These are phyloP conservation scores for Arenaria interpres DNA, from an alignment of 2,113 vertebrate genomes.

Conservation along the genomic window DNA sequence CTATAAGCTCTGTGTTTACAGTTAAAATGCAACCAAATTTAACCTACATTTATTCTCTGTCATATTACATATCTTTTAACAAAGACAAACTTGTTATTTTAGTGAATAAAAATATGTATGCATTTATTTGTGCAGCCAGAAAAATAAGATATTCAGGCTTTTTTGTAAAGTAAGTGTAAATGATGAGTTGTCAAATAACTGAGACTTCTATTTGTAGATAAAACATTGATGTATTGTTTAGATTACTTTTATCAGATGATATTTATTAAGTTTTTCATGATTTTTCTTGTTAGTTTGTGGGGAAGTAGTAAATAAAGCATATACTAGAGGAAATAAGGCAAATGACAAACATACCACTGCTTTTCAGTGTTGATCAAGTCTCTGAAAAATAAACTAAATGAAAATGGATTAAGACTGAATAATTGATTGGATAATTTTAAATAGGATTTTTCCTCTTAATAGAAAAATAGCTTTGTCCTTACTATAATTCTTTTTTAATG, in stretches of 20 bases:
- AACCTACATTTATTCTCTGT: background rate
- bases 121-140: background rate
- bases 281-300: background rate
- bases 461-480: background rate
- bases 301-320: background rate
- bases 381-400: background rate
- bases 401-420: background rate
- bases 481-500: background rate
- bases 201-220: conserved; percentile 8
- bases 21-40: background rate
- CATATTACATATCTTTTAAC: background rate
- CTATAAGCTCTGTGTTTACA: background rate
- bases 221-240: conserved; percentile 7
- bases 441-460: background rate
- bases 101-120: background rate
- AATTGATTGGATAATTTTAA: background rate
- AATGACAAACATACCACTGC: background rate
- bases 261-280: background rate
- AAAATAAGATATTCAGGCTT: background rate
- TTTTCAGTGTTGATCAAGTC: background rate
- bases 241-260: background rate
- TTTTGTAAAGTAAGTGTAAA: background rate
- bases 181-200: background rate
- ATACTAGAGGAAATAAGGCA: background rate
- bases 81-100: background rate